A percentile compares a stretch with the other conserved stretches of the same genome.
Evolutionary conservation across 1,140 invertebrate genomes (phyloP).

Genomic region (Tribolium castaneum): DNA sequence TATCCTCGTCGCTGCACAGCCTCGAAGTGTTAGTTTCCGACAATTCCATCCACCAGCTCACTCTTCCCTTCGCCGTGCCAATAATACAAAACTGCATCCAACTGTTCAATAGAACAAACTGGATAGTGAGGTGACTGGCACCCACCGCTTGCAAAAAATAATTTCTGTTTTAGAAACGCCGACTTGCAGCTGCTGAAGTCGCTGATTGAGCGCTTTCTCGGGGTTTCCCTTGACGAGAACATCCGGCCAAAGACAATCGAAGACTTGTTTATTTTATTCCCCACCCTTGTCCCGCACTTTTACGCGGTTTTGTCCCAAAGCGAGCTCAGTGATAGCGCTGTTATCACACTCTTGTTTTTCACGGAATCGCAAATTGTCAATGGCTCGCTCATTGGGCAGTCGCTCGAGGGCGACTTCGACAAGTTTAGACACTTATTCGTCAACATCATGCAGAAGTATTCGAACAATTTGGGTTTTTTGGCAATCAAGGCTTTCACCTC

Average conservation of each 20-base stretch:
- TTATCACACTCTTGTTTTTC: conserved; percentile 51
- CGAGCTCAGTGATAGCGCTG: conserved; percentile 40
- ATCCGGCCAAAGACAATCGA: conserved; percentile 48
- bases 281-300: conserved; percentile 37
- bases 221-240: conserved; percentile 40
- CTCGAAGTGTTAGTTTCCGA: conserved; percentile 52
- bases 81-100: conserved; percentile 45
- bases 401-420: conserved; percentile 8
- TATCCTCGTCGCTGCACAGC: conserved; percentile 46
- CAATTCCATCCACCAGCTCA: conserved; percentile 46
- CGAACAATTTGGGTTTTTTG: conserved; percentile 49
- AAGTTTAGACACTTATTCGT: conserved; percentile 46
- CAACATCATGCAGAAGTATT: conserved; percentile 44
- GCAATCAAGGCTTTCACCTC: conserved; percentile 45
- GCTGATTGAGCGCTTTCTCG: conserved; percentile 51
- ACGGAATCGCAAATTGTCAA: conserved; percentile 48
- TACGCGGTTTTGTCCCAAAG: conserved; percentile 34
- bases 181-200: conserved; percentile 49
- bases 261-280: conserved; percentile 50
- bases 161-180: conserved; percentile 50
- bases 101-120: conserved; percentile 46
- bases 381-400: neutral
- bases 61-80: conserved; percentile 38
- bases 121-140: conserved; percentile 47
- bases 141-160: neutral